Evolutionary conservation across 2,888 invertebrate genomes (phyloP).

Genomic region (Esperia sulphurella): DNA sequence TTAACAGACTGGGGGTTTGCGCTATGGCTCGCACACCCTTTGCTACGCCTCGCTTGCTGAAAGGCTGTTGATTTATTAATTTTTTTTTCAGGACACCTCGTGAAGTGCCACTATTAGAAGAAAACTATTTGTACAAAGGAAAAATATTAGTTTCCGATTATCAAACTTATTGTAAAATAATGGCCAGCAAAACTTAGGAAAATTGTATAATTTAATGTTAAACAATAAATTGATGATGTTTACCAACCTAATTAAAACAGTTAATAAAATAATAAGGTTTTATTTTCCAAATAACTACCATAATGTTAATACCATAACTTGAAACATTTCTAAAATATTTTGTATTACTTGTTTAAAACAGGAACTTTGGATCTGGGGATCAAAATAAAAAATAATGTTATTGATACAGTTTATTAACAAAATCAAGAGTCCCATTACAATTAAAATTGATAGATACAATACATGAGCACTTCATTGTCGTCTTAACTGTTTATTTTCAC

Average conservation of each 20-base stretch:
- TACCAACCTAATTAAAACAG: not conserved
- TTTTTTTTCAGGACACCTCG: constrained; percentile 48
- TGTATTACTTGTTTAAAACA: constrained; percentile 34
- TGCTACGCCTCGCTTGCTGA: no score
- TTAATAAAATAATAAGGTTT: not conserved
- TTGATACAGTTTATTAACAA: constrained; percentile 59
- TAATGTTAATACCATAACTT: not conserved
- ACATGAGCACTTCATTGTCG: constrained; percentile 52
- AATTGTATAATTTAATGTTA: no score
- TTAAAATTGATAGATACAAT: constrained; percentile 31
- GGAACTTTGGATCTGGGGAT: constrained; percentile 70
- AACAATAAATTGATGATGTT: constrained; percentile 1
- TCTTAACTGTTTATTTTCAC: constrained; percentile 21
- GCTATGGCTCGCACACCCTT: no score
- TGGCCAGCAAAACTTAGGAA: constrained; percentile 28
- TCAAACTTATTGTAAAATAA: constrained; percentile 66
- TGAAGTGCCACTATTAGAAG: constrained; percentile 54
- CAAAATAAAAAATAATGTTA: constrained; percentile 43
- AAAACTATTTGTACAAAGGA: constrained; percentile 60
- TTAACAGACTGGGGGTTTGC: no score
- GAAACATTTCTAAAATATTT: not conserved
- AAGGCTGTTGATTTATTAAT: no score
- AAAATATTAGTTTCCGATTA: constrained; percentile 69
- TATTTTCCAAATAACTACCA: not conserved
- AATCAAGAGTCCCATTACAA: constrained; percentile 41